These are phyloP conservation scores for Deroptyus accipitrinus DNA, from an alignment of 2,113 vertebrate genomes.

Conservation along the genomic window DNA sequence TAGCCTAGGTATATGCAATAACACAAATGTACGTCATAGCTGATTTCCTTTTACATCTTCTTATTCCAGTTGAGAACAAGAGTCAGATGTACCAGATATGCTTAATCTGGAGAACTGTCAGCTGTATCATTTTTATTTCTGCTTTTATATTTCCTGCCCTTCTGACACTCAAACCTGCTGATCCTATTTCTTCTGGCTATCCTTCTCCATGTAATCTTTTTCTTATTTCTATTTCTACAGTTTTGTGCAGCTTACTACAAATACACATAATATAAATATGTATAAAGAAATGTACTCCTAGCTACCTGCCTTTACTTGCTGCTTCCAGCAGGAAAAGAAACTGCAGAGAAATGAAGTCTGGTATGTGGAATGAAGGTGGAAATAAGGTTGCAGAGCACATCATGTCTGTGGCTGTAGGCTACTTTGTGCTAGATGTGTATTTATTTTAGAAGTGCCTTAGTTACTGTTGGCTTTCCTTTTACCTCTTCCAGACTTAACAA, in stretches of 20 bases:
- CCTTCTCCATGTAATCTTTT: not conserved
- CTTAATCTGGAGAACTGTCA: constrained; percentile 6
- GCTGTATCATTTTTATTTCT: not conserved
- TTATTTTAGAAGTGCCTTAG: not conserved
- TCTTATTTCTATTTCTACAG: not conserved
- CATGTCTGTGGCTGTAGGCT: not conserved
- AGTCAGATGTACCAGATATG: constrained; percentile 7
- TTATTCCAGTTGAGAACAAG: constrained; percentile 12
- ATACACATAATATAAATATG: not conserved
- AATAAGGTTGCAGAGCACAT: not conserved
- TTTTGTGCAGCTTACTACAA: not conserved
- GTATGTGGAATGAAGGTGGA: not conserved
- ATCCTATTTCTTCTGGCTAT: not conserved
- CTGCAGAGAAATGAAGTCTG: not conserved
- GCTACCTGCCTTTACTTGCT: not conserved
- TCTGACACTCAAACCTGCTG: not conserved
- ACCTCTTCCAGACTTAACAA: not conserved
- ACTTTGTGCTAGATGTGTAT: not conserved
- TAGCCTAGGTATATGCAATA: not conserved
- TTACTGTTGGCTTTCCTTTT: not conserved
- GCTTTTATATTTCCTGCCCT: not conserved
- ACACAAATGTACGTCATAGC: not conserved
- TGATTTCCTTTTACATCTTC: not conserved
- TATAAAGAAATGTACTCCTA: not conserved
- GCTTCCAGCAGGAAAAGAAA: not conserved